Conservation (phyloP, 2,113 vertebrate genomes). For the Thymallus thymallus region DNA sequence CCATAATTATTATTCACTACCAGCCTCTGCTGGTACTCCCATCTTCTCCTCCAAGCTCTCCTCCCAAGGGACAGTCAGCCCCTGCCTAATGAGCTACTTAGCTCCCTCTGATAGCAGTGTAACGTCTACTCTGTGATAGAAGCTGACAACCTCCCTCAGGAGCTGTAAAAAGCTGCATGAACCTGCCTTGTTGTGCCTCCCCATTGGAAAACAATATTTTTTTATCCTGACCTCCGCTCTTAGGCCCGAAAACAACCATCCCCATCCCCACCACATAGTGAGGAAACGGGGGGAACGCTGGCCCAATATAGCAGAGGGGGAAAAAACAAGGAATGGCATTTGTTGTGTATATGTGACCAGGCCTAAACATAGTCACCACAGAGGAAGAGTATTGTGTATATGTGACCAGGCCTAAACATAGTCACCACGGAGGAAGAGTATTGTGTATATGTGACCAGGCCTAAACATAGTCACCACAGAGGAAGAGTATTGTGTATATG, state of each 20-base stretch:
- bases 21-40: background rate
- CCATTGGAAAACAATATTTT: slow-evolving; percentile 19
- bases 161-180: background rate
- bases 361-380: slow-evolving; percentile 42
- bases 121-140: background rate
- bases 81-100: background rate
- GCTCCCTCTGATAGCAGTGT: background rate
- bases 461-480: slow-evolving; percentile 41
- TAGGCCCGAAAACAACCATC: slow-evolving; percentile 6
- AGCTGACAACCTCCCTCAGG: background rate
- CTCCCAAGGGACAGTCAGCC: background rate
- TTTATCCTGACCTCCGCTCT: slow-evolving; percentile 19
- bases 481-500: slow-evolving; percentile 13
- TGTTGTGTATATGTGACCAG: slow-evolving; percentile 30
- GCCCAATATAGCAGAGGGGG: slow-evolving; percentile 18
- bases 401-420: slow-evolving; percentile 48
- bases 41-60: background rate
- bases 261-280: background rate
- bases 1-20: background rate
- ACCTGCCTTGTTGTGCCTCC: slow-evolving; percentile 2
- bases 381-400: slow-evolving; percentile 7
- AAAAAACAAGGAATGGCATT: slow-evolving; percentile 1
- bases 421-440: background rate
- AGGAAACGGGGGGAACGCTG: slow-evolving; percentile 2
- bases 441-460: slow-evolving; percentile 28